A percentile compares a stretch with the other conserved stretches of the same genome.
These are phyloP conservation scores for Maniola hyperantus DNA, from an alignment of 2,888 invertebrate species.

Conservation along the genomic window DNA sequence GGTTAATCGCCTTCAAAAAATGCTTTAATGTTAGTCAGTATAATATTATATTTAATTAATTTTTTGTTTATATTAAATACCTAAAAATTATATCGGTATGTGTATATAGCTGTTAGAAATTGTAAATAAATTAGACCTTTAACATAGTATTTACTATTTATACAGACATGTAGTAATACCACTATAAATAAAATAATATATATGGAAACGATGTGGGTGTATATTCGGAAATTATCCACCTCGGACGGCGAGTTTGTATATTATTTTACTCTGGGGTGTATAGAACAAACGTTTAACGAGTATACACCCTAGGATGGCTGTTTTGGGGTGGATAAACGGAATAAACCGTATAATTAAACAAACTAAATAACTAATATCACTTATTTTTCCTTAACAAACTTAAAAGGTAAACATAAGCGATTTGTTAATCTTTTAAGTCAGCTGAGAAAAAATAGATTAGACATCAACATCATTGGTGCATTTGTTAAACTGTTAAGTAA, in stretches of 20 bases:
- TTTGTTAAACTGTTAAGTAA: constrained; percentile 56
- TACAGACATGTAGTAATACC: constrained; percentile 35
- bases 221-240: too few species aligned
- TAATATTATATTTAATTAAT: constrained; percentile 53
- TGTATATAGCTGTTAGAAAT: constrained; percentile 76
- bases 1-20: constrained; percentile 76
- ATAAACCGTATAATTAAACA: constrained; percentile 26
- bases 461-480: constrained; percentile 49
- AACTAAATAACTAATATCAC: constrained; percentile 47
- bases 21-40: constrained; percentile 77
- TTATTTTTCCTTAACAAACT: too few species aligned
- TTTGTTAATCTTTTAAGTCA: too few species aligned
- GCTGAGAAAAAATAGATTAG: constrained; percentile 30
- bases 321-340: too few species aligned
- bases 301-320: too few species aligned
- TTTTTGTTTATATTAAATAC: constrained; percentile 44
- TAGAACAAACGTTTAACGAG: too few species aligned
- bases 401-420: too few species aligned
- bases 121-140: constrained; percentile 70
- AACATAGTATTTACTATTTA: constrained; percentile 72
- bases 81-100: constrained; percentile 67
- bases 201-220: constrained; percentile 26
- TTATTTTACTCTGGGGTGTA: too few species aligned
- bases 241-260: too few species aligned
- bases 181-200: constrained; percentile 5